Evolutionary conservation across 2,888 invertebrate species (phyloP), one percentile per base, ranked within the genome.

Genomic region (Calliopum simillimum): DNA sequence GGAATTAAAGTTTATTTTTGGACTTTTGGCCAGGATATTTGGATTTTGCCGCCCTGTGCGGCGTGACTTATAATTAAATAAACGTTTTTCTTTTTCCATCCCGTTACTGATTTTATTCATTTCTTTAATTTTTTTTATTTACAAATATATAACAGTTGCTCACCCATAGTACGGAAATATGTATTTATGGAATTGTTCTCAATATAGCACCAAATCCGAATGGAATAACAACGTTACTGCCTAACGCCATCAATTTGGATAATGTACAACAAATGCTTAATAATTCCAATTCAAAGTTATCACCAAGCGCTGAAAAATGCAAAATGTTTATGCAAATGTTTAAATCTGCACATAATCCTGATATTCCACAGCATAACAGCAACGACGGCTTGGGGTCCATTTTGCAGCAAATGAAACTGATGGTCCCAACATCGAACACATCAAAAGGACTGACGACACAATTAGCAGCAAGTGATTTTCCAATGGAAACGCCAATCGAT

Each of bases 141-240:
- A n/a, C n/a, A n/a, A n/a, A n/a, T 53, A 5, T 47, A 3, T 23
- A 62, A 4, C 8, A 80, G 80, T 58, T 85, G 53, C 73, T 85
- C 8, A 78, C 83, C 4, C 55, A 77, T 4, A 71, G 74, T 3
- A 74, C 75, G 41, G 82, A 85, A 71, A 73, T 86, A 41, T 85
- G 86, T 66, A 75, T 86, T 46, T 86, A 80, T 77, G 85, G 85
- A 4, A 74, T 80, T n/a, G 75, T 80, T 62, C 47, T 86, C 23
- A 79, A 82, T 59, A 76, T 81, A 13, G 79, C 78, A 0, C 81
- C 83, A 0, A 83, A 85, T 71, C 82, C 82, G 3, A 81, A 83
- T 75, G 85, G 82, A 3, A 78, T 84, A 5, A 81, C 82, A 1
- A 81, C 81, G 12, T 76, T 81, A 44, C 16, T 73, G 14, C 78